A percentile compares a stretch with the other conserved stretches of the same genome.
Conservation (phyloP, 2,888 invertebrate genomes). For the Zonitis immaculata region DNA sequence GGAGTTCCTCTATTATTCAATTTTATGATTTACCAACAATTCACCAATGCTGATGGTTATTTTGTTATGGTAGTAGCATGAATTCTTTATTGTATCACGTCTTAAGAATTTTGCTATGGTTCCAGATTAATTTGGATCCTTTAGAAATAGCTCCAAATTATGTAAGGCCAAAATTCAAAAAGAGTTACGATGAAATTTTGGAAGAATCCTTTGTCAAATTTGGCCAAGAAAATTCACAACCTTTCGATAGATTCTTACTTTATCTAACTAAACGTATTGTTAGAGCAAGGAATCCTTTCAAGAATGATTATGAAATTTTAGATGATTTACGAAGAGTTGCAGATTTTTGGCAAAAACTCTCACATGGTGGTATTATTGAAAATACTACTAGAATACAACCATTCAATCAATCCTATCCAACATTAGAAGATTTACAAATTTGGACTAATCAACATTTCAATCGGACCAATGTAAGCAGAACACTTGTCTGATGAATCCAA, state of each 20-base stretch:
- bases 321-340: constrained; percentile 29
- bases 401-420: not conserved
- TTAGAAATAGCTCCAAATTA: not conserved
- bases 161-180: not conserved
- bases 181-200: constrained; percentile 8
- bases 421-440: constrained; percentile 24
- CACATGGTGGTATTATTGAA: constrained; percentile 30
- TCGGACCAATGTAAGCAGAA: constrained; percentile 26
- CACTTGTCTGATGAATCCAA: not conserved
- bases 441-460: constrained; percentile 34
- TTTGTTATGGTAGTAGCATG: not conserved
- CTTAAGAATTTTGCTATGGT: not conserved
- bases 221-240: constrained; percentile 1
- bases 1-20: constrained; percentile 44
- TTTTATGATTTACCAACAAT: constrained; percentile 11
- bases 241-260: constrained; percentile 31
- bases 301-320: constrained; percentile 27
- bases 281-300: constrained; percentile 18
- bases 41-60: not conserved
- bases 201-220: constrained; percentile 9
- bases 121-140: constrained; percentile 7
- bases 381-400: not conserved
- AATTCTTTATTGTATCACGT: too few species aligned
- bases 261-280: constrained; percentile 22
- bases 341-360: constrained; percentile 32